Base-by-base conservation (phyloP, 1,140 invertebrate species). In the Choristoneura fumiferana region DNA sequence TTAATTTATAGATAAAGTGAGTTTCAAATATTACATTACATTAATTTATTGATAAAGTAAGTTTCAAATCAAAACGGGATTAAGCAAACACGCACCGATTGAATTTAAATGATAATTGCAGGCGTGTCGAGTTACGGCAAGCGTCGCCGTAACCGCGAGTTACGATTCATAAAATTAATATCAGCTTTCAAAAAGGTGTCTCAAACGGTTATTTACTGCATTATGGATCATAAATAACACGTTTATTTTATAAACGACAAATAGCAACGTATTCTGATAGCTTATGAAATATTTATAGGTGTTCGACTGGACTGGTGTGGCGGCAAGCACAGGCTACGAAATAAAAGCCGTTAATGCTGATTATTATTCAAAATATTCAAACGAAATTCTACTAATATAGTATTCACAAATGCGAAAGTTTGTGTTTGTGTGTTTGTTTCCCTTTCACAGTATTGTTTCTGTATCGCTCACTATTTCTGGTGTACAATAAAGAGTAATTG, bases 121-220 rank as follows among this genome's bases (percentile, higher is more conserved):
- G 12, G 40, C 15, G 15, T 29, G 22, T 49, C 22, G 43, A 49
- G 29, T 49, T 29, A 49, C 43, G 43, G 29, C 43, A 49, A 49
- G 29, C 22, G 43, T 49, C 43, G 14, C 8, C 12, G 9, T 14
- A 13, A 29, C 10, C 43, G 18, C 18, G 29, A 49, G 18, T 49
- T 49, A 49, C 43, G 43, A 22, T 29, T 49, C 22, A 49, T 33
- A 12, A 49, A 49, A 49, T 49, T 49, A 49, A 49, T 49, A 33
- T 18, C 18, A 45, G 43, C 43, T 49, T 49, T 49, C 43, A 49
- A 49, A 49, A 49, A 49, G 43, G 43, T 49, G 43, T 49, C 43
- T 49, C 22, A 49, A 13, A 49, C 12, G 43, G 43, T 22, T 13
- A 49, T 49, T 18, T 49, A 49, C 43, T 49, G 43, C 43, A 18